phyloP scores from a whole-genome alignment of 2,113 vertebrate species.

The Gnathonemus echidnorhynchus region DNA sequence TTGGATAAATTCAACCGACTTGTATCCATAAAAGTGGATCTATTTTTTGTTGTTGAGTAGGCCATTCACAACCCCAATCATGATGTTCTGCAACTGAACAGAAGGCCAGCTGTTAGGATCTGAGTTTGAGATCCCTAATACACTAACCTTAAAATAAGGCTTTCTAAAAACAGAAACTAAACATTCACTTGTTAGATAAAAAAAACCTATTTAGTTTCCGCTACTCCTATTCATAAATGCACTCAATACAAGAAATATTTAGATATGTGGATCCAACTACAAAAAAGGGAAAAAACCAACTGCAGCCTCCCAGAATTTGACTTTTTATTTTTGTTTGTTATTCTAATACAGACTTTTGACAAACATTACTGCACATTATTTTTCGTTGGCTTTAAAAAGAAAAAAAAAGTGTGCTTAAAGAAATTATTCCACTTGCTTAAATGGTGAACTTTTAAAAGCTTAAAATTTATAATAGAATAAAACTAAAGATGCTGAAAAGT shows the following conservation, averaged over 20 bases:
- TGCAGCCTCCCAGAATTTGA: slow-evolving; percentile 40
- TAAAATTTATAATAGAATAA: slow-evolving; percentile 33
- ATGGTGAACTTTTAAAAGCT: slow-evolving; percentile 23
- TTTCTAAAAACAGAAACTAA: slow-evolving; percentile 7
- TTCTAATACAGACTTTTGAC: slow-evolving; percentile 28
- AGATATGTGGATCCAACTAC: slow-evolving; percentile 48
- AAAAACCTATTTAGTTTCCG: slow-evolving; percentile 48
- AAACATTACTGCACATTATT: slow-evolving; percentile 38
- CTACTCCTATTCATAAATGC: slow-evolving; percentile 61
- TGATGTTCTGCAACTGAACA: background rate
- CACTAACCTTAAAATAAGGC: slow-evolving; percentile 2
- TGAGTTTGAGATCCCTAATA: slow-evolving; percentile 16
- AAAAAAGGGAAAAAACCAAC: slow-evolving; percentile 31
- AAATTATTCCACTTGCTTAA: slow-evolving; percentile 6
- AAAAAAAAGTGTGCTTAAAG: slow-evolving; percentile 11
- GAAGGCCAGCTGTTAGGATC: background rate
- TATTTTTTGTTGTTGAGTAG: background rate
- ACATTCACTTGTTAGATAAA: slow-evolving; percentile 20
- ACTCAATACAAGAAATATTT: slow-evolving; percentile 61
- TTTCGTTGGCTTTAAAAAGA: slow-evolving; percentile 14
- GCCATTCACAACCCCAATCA: background rate
- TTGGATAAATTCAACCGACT: background rate
- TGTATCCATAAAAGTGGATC: background rate
- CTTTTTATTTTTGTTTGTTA: slow-evolving; percentile 15
- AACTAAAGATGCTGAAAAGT: slow-evolving; percentile 33